These are phyloP conservation scores for Sylvilagus bachmani DNA, from an alignment of 2,113 vertebrate species.

Conservation along the genomic window DNA sequence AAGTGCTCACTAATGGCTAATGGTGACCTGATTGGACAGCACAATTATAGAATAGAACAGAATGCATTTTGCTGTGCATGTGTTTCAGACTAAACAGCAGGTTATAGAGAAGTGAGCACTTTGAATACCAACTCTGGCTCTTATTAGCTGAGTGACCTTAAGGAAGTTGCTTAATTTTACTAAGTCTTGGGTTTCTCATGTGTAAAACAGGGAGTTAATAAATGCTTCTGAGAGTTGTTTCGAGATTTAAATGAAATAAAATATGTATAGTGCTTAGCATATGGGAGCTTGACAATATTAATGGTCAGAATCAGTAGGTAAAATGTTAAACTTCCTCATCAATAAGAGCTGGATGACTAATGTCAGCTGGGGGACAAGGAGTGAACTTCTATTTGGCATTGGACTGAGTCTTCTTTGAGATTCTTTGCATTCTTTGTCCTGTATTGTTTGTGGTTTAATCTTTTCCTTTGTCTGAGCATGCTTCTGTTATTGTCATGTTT, in stretches of 20 bases:
- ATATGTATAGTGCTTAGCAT: background rate
- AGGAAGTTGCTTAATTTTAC: background rate
- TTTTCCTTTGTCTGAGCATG: background rate
- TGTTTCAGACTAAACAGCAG: background rate
- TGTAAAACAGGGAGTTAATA: background rate
- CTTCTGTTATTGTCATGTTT: background rate
- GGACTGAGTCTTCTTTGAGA: background rate
- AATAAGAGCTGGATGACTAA: background rate
- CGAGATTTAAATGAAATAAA: background rate
- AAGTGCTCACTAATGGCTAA: background rate
- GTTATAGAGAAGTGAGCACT: background rate
- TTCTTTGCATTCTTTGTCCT: background rate
- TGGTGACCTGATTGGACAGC: background rate
- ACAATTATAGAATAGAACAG: background rate
- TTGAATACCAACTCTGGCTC: background rate
- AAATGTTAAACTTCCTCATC: background rate
- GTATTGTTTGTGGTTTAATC: background rate
- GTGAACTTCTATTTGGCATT: background rate
- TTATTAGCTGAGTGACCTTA: background rate
- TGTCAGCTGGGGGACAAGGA: too few relatives aligned
- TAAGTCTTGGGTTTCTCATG: constrained; percentile 27
- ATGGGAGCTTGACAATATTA: background rate
- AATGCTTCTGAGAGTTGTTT: background rate
- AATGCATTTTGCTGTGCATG: background rate
- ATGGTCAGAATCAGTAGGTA: background rate